phyloP scores from a whole-genome alignment of 2,888 invertebrate genomes.

The Torymus texanus region DNA sequence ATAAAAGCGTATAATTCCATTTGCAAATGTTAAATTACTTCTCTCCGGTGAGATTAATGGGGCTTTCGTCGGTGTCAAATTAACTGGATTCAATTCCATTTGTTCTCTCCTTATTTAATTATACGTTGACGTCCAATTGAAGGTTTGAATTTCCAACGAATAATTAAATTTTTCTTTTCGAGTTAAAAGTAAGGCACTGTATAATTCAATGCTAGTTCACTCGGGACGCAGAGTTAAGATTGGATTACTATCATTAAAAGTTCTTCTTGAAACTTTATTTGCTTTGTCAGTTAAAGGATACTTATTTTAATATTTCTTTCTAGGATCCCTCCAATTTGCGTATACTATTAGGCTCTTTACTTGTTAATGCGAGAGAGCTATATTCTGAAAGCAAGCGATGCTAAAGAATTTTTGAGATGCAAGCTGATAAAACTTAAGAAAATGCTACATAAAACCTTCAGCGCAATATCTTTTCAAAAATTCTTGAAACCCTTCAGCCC shows the following conservation, averaged over 20 bases:
- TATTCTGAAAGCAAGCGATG: no score
- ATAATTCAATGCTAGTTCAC: background rate
- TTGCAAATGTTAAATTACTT: constrained; percentile 41
- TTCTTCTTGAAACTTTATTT: background rate
- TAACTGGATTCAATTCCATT: constrained; percentile 36
- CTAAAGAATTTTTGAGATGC: no score
- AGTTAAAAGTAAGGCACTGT: background rate
- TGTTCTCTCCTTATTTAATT: background rate
- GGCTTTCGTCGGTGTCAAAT: constrained; percentile 19
- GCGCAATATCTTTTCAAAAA: background rate
- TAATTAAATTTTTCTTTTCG: background rate
- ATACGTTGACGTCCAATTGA: no score
- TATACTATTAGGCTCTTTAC: no score
- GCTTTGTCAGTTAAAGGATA: background rate
- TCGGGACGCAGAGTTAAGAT: background rate
- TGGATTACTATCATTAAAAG: background rate
- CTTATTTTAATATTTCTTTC: no score
- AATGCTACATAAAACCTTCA: no score
- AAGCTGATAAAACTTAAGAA: no score
- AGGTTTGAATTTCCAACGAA: background rate
- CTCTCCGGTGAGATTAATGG: background rate
- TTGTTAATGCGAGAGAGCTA: no score
- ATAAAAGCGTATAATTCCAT: constrained; percentile 7
- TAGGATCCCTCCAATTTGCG: no score
- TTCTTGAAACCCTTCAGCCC: background rate